Evolutionary conservation across 1,140 invertebrate genomes (phyloP), one percentile per base, ranked within the genome.

Genomic region (Ceratina australensis): DNA sequence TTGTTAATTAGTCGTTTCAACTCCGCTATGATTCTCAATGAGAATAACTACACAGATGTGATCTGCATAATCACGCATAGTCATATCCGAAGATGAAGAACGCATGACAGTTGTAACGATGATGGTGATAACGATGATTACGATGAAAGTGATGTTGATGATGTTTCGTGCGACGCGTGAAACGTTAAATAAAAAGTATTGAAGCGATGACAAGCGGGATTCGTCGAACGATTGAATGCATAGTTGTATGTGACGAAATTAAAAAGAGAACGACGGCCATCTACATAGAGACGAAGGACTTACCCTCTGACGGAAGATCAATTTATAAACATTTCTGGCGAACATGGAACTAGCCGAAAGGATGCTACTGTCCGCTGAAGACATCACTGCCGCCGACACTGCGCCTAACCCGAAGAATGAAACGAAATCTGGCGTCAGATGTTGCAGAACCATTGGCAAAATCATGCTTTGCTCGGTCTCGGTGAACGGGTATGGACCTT

Each of bases 321-420:
- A 94, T 93, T 98, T 98, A 94, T 99, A 99, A 77, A 99, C 97
- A 91, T 99, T 99, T 88, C 98, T 95, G 68, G 98, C 98, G 91
- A 99, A 99, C 98, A 99, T 99, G 20, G 98, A 98, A 79, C 97
- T 97, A 3, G 98, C 98, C 20, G 98, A 98, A 13, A 99, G 94
- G 33, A 99, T 97, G 78, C 98, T 99, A 54, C 98, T 99, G 91
- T 99, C 98, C 0, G 98, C 98, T 3, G 98, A 99, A 42, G 98
- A 99, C 98, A 99, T 99, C 33, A 99, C 98, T 15, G 98, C 98
- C 3, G 98, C 98, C 0, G 98, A 99, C 5, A 99, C 98, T n/a
- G 98, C 98, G 0, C 98, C 98, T 75, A 99, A 93, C 0, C 98
- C 98, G 88, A 99, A 97, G 93, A 99, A 99, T 3, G 98, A 97